Percentiles rank a stretch among this genome's conserved stretches.
phyloP scores from a whole-genome alignment of 2,797 vertebrate genomes.

The Phrynocephalus forsythii region DNA sequence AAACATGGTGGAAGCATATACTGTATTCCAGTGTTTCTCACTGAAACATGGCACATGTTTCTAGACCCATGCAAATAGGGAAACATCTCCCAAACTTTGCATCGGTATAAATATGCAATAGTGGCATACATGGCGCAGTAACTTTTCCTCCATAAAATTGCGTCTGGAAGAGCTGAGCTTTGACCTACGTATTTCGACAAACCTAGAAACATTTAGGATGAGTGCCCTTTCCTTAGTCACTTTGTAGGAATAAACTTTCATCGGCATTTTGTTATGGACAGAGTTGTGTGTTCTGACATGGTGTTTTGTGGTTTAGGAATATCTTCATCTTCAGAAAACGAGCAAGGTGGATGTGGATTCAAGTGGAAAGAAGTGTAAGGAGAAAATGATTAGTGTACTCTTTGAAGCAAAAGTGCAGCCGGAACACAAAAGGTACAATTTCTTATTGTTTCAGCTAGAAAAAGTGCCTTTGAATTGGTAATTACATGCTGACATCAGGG shows the following conservation, averaged over 20 bases:
- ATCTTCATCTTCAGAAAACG: slow-evolving; percentile 85
- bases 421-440: slow-evolving; percentile 81
- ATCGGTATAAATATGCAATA: neutral
- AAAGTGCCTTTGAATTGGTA: slow-evolving; percentile 74
- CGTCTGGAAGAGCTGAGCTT: neutral
- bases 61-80: neutral
- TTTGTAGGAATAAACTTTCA: slow-evolving; percentile 34
- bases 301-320: slow-evolving; percentile 79
- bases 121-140: no score
- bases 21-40: neutral
- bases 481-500: slow-evolving; percentile 76
- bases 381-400: slow-evolving; percentile 89
- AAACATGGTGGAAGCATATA: neutral
- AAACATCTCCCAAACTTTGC: neutral
- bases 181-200: neutral
- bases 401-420: slow-evolving; percentile 78
- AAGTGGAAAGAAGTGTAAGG: slow-evolving; percentile 88
- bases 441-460: slow-evolving; percentile 70
- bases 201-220: neutral
- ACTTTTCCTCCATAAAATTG: neutral
- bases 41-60: neutral
- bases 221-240: neutral
- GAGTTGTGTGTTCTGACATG: slow-evolving; percentile 51
- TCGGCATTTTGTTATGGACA: slow-evolving; percentile 36
- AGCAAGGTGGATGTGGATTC: slow-evolving; percentile 89